These are phyloP conservation scores for Perccottus glenii DNA, from an alignment of 2,113 vertebrate genomes.

Conservation along the genomic window DNA sequence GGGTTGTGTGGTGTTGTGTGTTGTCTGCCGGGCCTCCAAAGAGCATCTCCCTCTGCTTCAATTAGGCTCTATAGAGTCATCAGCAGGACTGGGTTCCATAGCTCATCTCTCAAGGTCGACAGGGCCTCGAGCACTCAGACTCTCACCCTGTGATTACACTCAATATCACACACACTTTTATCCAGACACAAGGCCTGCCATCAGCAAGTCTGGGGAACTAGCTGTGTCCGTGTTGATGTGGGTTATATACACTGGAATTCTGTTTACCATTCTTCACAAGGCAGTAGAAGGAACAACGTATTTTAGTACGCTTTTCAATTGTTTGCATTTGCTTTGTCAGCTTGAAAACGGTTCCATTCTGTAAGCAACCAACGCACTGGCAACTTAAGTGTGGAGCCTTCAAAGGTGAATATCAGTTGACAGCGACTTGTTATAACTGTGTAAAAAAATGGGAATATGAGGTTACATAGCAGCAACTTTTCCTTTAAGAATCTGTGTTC, in stretches of 20 bases:
- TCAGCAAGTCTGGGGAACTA: neutral
- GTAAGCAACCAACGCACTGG: too few species aligned
- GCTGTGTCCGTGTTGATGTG: neutral
- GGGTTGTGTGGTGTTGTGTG: slow-evolving; percentile 17
- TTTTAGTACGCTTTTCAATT: too few species aligned
- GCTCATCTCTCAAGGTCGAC: slow-evolving; percentile 16
- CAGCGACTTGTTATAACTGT: too few species aligned
- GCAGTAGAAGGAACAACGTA: too few species aligned
- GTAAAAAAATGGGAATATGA: too few species aligned
- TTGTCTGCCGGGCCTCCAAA: slow-evolving; percentile 5
- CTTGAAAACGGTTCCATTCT: too few species aligned
- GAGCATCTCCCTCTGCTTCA: slow-evolving; percentile 18
- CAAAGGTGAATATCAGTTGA: too few species aligned
- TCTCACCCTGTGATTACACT: slow-evolving; percentile 14
- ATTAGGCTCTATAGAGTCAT: slow-evolving; percentile 33
- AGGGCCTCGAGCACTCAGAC: slow-evolving; percentile 21
- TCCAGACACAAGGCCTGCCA: neutral
- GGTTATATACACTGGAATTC: neutral
- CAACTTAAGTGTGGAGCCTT: too few species aligned
- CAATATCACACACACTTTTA: slow-evolving; percentile 20
- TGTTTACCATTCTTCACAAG: too few species aligned
- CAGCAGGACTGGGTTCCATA: neutral
- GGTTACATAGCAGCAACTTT: too few species aligned
- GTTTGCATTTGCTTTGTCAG: too few species aligned
- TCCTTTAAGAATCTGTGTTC: too few species aligned